These are phyloP conservation scores for Archips xylosteana DNA, from an alignment of 2,888 invertebrate species.

Conservation along the genomic window DNA sequence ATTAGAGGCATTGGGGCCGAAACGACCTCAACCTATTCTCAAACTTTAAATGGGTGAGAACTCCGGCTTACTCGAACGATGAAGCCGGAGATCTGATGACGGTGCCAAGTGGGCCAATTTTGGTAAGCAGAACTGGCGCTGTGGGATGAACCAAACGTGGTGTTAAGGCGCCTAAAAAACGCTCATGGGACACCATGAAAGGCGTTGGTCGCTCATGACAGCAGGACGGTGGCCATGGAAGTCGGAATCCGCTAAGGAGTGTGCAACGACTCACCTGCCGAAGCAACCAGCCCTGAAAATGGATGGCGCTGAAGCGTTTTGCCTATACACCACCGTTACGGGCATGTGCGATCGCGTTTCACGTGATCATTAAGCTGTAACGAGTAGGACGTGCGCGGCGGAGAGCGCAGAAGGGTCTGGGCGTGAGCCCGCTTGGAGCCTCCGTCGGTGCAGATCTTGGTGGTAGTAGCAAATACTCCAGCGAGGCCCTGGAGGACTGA, in stretches of 20 bases:
- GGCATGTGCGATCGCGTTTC: too few relatives aligned
- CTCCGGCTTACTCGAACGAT: neutral
- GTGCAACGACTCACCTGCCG: conserved; percentile 87
- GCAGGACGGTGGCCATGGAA: conserved; percentile 91
- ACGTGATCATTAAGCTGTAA: too few relatives aligned
- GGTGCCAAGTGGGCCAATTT: neutral
- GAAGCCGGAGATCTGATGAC: conserved; percentile 73
- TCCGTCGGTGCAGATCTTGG: too few relatives aligned
- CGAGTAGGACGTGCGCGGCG: too few relatives aligned
- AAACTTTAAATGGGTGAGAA: conserved; percentile 1
- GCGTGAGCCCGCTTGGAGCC: too few relatives aligned
- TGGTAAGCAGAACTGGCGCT: conserved; percentile 88
- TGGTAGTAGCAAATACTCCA: too few relatives aligned
- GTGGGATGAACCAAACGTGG: conserved; percentile 91
- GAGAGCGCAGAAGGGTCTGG: too few relatives aligned
- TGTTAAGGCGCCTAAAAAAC: conserved; percentile 88
- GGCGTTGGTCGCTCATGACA: conserved; percentile 88
- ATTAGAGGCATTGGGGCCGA: conserved; percentile 89
- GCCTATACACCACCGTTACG: too few relatives aligned
- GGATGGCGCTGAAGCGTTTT: conserved; percentile 81
- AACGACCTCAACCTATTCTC: conserved; percentile 4
- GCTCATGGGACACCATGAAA: conserved; percentile 67
- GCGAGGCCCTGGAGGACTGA: too few relatives aligned
- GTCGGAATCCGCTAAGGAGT: conserved; percentile 88
- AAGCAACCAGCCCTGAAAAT: conserved; percentile 89